Evolutionary conservation across 2,888 invertebrate genomes (phyloP).

Genomic region (Lagria hirta): DNA sequence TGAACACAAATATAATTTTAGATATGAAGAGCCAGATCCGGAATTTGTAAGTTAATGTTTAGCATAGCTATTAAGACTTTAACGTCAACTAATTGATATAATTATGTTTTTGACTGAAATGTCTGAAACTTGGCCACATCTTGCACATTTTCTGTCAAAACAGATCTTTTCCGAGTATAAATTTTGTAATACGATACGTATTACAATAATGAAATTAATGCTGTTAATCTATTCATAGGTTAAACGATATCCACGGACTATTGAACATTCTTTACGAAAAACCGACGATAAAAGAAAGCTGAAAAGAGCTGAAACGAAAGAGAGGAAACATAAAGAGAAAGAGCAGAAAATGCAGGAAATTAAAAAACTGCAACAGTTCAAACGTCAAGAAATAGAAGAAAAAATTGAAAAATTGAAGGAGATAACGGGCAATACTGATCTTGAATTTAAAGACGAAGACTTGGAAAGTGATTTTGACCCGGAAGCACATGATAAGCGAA

Average conservation of each 20-base stretch:
- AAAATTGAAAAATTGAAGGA: constrained; percentile 84
- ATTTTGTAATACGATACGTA: constrained; percentile 1
- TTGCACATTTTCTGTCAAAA: constrained; percentile 19
- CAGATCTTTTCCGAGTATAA: too few relatives aligned
- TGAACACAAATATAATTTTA: constrained; percentile 93
- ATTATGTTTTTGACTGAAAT: too few relatives aligned
- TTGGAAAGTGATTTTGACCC: constrained; percentile 92
- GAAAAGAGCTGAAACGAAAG: constrained; percentile 73
- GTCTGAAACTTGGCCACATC: too few relatives aligned
- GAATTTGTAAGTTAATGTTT: constrained; percentile 68
- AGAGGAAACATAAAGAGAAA: constrained; percentile 78
- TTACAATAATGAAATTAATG: constrained; percentile 1
- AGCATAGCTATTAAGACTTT: constrained; percentile 3
- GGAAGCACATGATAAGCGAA: constrained; percentile 79
- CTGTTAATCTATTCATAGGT: constrained; percentile 66
- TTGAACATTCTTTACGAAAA: constrained; percentile 75
- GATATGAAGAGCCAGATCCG: constrained; percentile 94
- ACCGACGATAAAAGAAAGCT: constrained; percentile 77
- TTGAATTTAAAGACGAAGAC: constrained; percentile 74
- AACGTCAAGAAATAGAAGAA: constrained; percentile 85
- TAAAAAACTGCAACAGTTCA: constrained; percentile 81
- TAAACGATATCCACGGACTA: constrained; percentile 88
- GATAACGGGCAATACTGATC: constrained; percentile 79
- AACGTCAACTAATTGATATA: constrained; percentile 10
- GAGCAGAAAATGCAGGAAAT: constrained; percentile 81